Evolutionary conservation across 2,888 invertebrate genomes (phyloP).

Genomic region (Drosophila anomelani): DNA sequence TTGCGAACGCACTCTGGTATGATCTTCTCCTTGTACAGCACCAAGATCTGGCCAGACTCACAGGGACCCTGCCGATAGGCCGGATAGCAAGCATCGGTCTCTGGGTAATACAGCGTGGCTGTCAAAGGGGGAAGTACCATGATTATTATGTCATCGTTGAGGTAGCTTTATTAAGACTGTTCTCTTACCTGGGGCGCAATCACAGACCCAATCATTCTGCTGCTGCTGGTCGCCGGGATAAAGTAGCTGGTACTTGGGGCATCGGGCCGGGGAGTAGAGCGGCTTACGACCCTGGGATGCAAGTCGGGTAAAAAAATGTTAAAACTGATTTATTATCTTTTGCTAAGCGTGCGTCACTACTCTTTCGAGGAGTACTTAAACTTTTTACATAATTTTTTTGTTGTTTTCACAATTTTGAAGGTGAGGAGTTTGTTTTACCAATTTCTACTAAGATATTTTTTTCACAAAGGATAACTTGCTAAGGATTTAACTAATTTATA

Average conservation of each 20-base stretch:
- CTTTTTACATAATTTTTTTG: background rate
- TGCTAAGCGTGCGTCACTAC: conserved; percentile 1
- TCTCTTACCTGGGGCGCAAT: conserved; percentile 84
- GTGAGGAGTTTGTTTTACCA: background rate
- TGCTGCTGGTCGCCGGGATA: conserved; percentile 89
- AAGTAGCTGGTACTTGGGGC: conserved; percentile 87
- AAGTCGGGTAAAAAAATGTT: conserved; percentile 6
- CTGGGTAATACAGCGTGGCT: conserved; percentile 86
- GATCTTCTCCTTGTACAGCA: conserved; percentile 85
- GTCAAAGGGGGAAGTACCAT: conserved; percentile 24
- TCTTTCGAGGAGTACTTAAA: background rate
- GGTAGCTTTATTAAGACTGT: conserved; percentile 8
- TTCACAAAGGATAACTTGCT: too few species aligned
- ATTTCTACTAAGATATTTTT: background rate
- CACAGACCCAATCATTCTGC: conserved; percentile 88
- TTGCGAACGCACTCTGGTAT: conserved; percentile 88
- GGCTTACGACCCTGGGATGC: conserved; percentile 85
- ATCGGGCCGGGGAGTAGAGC: conserved; percentile 86
- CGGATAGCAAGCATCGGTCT: conserved; percentile 87
- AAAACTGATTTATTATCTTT: conserved; percentile 25
- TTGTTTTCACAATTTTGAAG: background rate
- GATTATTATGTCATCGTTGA: conserved; percentile 60
- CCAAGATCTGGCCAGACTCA: conserved; percentile 85
- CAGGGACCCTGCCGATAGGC: conserved; percentile 89
- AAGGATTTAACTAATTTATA: too few species aligned